Conservation (phyloP, 1,140 invertebrate genomes). For the Bacillus rossius region DNA sequence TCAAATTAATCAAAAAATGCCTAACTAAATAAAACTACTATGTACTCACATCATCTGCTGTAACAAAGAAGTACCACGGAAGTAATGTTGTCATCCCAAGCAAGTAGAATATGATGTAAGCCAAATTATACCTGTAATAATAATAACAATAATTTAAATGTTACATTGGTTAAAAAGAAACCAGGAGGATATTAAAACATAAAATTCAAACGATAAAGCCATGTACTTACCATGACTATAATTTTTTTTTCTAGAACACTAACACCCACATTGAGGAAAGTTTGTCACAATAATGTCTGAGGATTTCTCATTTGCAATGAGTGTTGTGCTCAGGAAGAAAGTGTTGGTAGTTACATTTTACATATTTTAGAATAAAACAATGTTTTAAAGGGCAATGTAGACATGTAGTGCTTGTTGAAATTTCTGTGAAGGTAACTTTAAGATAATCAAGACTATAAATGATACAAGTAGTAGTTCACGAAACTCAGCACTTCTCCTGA, state of each 20-base stretch:
- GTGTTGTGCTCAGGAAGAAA: neutral
- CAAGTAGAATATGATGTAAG: slow-evolving; percentile 84
- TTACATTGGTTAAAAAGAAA: neutral
- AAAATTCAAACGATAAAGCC: neutral
- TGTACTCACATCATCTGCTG: slow-evolving; percentile 82
- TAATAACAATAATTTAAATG: neutral
- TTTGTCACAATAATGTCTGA: neutral
- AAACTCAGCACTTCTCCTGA: no score
- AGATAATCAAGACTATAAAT: no score
- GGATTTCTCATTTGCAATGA: neutral
- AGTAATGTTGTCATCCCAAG: slow-evolving; percentile 85
- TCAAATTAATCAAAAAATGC: no score
- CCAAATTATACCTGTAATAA: slow-evolving; percentile 53
- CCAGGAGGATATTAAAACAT: neutral
- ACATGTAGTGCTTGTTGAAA: no score
- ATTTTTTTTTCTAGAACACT: neutral
- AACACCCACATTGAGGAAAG: neutral
- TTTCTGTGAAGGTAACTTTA: no score
- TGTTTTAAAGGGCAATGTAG: neutral
- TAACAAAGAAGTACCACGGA: slow-evolving; percentile 95
- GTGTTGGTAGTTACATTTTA: neutral
- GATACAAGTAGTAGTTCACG: no score
- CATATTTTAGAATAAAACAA: neutral
- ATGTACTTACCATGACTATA: neutral
- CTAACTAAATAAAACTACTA: no score